These are phyloP conservation scores for Lordiphosa clarofinis DNA, from an alignment of 1,140 invertebrate genomes.

Conservation along the genomic window DNA sequence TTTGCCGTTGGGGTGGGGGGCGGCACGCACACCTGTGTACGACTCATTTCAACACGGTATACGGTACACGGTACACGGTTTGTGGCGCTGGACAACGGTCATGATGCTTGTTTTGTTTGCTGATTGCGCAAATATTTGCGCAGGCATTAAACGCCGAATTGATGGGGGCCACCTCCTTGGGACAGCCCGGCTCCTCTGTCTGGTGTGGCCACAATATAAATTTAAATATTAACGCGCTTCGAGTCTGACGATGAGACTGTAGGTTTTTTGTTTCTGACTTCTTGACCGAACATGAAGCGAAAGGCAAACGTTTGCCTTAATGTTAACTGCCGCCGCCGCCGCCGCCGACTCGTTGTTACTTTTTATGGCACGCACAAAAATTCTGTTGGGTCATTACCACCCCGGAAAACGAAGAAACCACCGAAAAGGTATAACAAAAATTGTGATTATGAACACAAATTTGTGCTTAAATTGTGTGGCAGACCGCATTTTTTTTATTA, in stretches of 20 bases:
- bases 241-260: slow-evolving; percentile 31
- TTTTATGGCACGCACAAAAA: slow-evolving; percentile 72
- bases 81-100: slow-evolving; percentile 56
- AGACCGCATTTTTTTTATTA: slow-evolving; percentile 60
- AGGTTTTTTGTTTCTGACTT: slow-evolving; percentile 56
- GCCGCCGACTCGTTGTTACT: slow-evolving; percentile 43
- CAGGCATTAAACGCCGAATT: slow-evolving; percentile 73
- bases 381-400: slow-evolving; percentile 67
- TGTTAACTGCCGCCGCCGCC: slow-evolving; percentile 54
- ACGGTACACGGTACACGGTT: slow-evolving; percentile 29
- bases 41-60: slow-evolving; percentile 28
- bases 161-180: slow-evolving; percentile 31
- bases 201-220: slow-evolving; percentile 60
- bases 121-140: slow-evolving; percentile 77
- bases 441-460: slow-evolving; percentile 78
- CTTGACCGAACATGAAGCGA: slow-evolving; percentile 48
- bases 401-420: slow-evolving; percentile 6
- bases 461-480: slow-evolving; percentile 67
- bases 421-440: slow-evolving; percentile 36
- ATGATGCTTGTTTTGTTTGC: slow-evolving; percentile 70
- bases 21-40: slow-evolving; percentile 25
- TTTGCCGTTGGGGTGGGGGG: no score
- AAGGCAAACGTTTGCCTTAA: slow-evolving; percentile 67
- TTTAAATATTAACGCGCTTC: slow-evolving; percentile 67
- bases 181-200: not conserved